These are phyloP conservation scores for Griposia aprilina DNA, from an alignment of 2,888 invertebrate genomes.

Conservation along the genomic window DNA sequence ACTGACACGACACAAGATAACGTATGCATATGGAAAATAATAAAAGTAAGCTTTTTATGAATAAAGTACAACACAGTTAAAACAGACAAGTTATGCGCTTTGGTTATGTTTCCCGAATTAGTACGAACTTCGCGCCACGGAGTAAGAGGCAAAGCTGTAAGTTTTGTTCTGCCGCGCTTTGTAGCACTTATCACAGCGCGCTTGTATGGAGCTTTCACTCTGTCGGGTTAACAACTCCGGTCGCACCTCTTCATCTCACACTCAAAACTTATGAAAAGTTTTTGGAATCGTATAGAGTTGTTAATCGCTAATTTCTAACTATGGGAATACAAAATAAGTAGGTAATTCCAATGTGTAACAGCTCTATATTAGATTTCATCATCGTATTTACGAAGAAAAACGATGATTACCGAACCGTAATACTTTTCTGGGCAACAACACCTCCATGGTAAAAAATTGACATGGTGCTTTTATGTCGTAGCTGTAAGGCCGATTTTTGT, in stretches of 20 bases:
- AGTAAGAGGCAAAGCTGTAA: no score
- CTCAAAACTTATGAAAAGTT: neutral
- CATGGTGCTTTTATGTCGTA: neutral
- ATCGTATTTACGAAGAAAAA: neutral
- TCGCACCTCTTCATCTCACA: neutral
- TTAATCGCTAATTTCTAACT: neutral
- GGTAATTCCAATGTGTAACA: neutral
- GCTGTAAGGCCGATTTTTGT: neutral
- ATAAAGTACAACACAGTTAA: neutral
- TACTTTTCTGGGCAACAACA: neutral
- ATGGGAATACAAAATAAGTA: neutral
- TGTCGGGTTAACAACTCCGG: neutral
- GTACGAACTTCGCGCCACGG: neutral
- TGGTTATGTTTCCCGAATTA: neutral
- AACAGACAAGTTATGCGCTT: neutral
- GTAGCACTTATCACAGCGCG: neutral
- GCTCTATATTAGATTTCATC: neutral
- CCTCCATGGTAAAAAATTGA: neutral
- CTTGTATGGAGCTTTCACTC: neutral
- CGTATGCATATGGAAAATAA: neutral
- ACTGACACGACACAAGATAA: neutral
- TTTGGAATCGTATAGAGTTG: neutral
- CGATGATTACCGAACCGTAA: no score
- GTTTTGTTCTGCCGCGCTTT: neutral
- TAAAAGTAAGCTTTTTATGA: neutral